Evolutionary conservation across 2,888 invertebrate genomes (phyloP), one percentile per base, ranked within the genome.

Genomic region (Philopedon plagiatum): DNA sequence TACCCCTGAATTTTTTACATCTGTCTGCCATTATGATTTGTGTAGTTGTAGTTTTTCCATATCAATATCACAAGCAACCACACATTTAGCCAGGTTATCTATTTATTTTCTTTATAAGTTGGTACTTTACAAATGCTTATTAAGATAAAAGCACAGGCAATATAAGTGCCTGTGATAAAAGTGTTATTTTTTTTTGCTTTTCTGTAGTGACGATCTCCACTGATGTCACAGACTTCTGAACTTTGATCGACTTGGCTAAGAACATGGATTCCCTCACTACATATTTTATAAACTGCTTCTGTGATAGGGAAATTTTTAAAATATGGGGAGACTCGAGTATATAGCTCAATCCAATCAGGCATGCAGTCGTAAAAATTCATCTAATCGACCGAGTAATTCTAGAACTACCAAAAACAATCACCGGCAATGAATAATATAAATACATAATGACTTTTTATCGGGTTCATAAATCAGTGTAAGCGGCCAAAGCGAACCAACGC

Each of bases 381-480:
- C 51, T 54, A 54, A 54, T 54, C 51, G 18, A 15, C 29, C 51
- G 29, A 29, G 51, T 54, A 54, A 54, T 54, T 54, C 15, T 54
- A 29, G 9, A 18, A 29, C 29, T 21, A 54, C 39, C 41, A 46
- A 29, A 41, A 61, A 46, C 41, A 61, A 61, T 41, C 39, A 19
- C 37, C 37, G 44, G 23, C 57, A 29, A 46, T 29, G 64, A 65
- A 71, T 51, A 62, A 61, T 29, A 71, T 61, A 56, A 71, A 71
- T 66, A 66, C 66, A 41, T 66, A 71, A 65, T 65, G 23, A 49
- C 58, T 49, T 71, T 71, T 71, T 71, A 71, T 71, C 56, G 61
- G 49, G 41, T 41, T 23, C 39, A 65, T 71, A 71, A 71, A 71
- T 71, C 71, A 71, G 37, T 66, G 51, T 56, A 66, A 66, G 56